phyloP scores from a whole-genome alignment of 1,140 invertebrate genomes.

The Chlorops oryzae region DNA sequence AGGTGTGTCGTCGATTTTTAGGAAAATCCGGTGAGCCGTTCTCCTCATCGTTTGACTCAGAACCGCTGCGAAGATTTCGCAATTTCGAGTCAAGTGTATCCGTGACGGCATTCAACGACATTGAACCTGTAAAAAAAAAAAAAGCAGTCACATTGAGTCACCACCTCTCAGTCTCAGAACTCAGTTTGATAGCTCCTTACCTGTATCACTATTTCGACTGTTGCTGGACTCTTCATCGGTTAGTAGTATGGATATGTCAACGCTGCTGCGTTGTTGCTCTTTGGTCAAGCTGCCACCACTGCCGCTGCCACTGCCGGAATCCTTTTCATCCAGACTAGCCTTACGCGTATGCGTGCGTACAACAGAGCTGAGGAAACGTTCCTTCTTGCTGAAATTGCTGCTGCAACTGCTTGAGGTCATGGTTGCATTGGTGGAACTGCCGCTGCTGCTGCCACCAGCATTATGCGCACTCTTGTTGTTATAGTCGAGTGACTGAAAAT shows the following conservation, averaged over 20 bases:
- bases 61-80: constrained; percentile 53
- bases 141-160: no score
- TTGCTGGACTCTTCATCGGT: constrained; percentile 44
- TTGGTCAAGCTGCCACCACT: constrained; percentile 20
- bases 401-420: constrained; percentile 21
- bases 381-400: constrained; percentile 22
- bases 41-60: constrained; percentile 41
- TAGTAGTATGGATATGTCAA: constrained; percentile 38
- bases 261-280: constrained; percentile 34
- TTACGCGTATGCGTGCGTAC: constrained; percentile 27
- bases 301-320: constrained; percentile 28
- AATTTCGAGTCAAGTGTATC: constrained; percentile 71
- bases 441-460: constrained; percentile 36
- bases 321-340: constrained; percentile 40
- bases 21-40: constrained; percentile 39
- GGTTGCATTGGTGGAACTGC: constrained; percentile 34
- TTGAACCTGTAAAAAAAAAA: constrained; percentile 45
- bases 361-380: constrained; percentile 14
- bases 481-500: constrained; percentile 45
- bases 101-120: constrained; percentile 56
- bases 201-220: constrained; percentile 36
- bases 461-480: constrained; percentile 33
- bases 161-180: not conserved
- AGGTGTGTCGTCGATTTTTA: constrained; percentile 35
- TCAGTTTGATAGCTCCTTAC: constrained; percentile 20